Conservation (phyloP, 2,888 invertebrate species). For the Entomobrya multifasciata region DNA sequence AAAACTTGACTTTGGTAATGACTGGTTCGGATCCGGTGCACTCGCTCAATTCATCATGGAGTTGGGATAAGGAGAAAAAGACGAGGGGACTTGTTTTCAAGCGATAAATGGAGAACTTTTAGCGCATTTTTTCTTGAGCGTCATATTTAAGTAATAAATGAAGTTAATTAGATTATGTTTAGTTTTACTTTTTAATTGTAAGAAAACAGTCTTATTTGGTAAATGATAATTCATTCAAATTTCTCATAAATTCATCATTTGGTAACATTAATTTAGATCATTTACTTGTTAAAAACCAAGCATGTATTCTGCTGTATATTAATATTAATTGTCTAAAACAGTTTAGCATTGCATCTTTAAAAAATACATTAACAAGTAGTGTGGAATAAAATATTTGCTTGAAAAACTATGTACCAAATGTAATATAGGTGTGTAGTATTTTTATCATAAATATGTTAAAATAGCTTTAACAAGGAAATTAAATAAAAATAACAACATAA, state of each 20-base stretch:
- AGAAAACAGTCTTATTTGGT: conserved; percentile 67
- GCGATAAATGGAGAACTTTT: not conserved
- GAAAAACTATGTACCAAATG: not conserved
- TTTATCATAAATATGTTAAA: too few species aligned
- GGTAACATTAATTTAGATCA: too few species aligned
- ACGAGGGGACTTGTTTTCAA: not conserved
- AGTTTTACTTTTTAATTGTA: conserved; percentile 43
- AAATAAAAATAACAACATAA: too few species aligned
- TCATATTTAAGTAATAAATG: too few species aligned
- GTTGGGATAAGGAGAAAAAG: conserved; percentile 53
- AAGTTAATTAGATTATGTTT: too few species aligned
- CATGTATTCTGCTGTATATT: too few species aligned
- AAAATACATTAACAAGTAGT: too few species aligned
- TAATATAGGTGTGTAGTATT: too few species aligned
- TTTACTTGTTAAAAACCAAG: not conserved
- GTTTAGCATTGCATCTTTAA: too few species aligned
- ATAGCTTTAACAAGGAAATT: not conserved
- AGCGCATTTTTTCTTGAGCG: too few species aligned
- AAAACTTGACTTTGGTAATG: conserved; percentile 74
- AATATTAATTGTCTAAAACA: too few species aligned
- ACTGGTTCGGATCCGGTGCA: conserved; percentile 55
- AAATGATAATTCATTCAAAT: conserved; percentile 52
- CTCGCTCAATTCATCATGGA: conserved; percentile 63
- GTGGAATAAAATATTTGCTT: too few species aligned
- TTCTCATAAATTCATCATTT: not conserved